A percentile compares a stretch with the other conserved stretches of the same genome.
Evolutionary conservation across 2,797 vertebrate species (phyloP).

Genomic region (Pantherophis vulpinus): DNA sequence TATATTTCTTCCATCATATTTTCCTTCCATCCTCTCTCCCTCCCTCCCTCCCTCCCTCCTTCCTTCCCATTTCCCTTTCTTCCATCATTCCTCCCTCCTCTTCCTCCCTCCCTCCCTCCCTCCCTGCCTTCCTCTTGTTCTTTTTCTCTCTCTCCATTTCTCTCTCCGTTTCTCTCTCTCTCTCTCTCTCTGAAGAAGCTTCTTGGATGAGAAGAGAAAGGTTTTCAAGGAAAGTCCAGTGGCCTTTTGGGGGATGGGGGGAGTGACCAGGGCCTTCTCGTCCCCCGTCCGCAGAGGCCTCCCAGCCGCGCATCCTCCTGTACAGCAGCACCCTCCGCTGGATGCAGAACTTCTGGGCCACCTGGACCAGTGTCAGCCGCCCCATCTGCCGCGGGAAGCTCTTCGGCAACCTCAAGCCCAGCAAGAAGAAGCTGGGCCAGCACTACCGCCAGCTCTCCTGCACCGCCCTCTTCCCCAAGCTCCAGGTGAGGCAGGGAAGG

Average conservation of each 20-base stretch:
- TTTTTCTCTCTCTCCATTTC: accelerated
- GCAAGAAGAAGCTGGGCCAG: constrained; percentile 94
- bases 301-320: constrained; percentile 88
- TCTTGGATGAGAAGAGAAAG: neutral
- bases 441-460: constrained; percentile 97
- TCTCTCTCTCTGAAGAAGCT: neutral
- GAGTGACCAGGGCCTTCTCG: too few relatives aligned
- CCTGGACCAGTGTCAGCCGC: constrained; percentile 91
- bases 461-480: constrained; percentile 88
- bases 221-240: accelerated
- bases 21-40: too few relatives aligned
- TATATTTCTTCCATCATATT: too few relatives aligned
- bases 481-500: constrained; percentile 78
- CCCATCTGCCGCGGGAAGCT: constrained; percentile 97
- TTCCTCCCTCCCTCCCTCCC: accelerated
- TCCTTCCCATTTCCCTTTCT: too few relatives aligned
- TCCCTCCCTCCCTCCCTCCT: too few relatives aligned
- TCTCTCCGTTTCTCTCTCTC: too few relatives aligned
- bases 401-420: constrained; percentile 89
- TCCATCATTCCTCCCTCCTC: too few relatives aligned
- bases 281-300: constrained; percentile 71
- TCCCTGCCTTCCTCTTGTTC: neutral
- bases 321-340: constrained; percentile 98
- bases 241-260: accelerated
- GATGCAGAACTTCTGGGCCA: constrained; percentile 99